A percentile compares a stretch with the other conserved stretches of the same genome.
phyloP scores from a whole-genome alignment of 2,113 vertebrate species.

The Mixornis gularis region DNA sequence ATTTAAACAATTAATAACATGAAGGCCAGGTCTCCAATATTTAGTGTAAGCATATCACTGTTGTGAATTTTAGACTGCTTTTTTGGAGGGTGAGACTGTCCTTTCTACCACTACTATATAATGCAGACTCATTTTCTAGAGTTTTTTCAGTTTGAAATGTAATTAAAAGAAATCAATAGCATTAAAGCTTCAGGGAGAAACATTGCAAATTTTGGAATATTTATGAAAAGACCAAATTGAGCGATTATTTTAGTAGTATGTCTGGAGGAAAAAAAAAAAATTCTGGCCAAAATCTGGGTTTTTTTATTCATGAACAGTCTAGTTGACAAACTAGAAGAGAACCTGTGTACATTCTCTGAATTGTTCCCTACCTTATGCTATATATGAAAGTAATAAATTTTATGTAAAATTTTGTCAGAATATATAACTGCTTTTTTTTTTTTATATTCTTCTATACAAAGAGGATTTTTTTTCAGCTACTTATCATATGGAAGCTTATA shows the following conservation, averaged over 20 bases:
- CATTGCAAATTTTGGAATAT: not conserved
- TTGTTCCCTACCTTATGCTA: not conserved
- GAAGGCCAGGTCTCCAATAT: not conserved
- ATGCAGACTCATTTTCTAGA: not conserved
- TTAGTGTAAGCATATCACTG: not conserved
- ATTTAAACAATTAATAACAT: not conserved
- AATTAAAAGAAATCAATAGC: not conserved
- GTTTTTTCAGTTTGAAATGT: not conserved
- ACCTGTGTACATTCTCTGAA: not conserved
- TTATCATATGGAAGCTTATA: not conserved
- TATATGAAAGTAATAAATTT: not conserved
- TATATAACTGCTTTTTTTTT: not conserved
- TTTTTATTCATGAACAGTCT: not conserved
- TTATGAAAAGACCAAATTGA: not conserved
- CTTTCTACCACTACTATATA: not conserved
- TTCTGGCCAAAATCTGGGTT: not conserved
- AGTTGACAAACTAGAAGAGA: not conserved
- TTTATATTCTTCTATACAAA: not conserved
- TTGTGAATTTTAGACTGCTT: not conserved
- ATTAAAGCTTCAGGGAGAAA: not conserved
- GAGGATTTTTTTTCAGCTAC: not conserved
- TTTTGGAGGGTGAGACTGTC: not conserved
- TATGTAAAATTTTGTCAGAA: not conserved
- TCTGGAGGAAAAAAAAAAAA: not conserved
- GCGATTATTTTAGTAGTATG: rapidly evolving